Percentiles rank a stretch among this genome's conserved stretches.
Conservation (phyloP, 1,140 invertebrate species). For the Bactericera cockerelli region DNA sequence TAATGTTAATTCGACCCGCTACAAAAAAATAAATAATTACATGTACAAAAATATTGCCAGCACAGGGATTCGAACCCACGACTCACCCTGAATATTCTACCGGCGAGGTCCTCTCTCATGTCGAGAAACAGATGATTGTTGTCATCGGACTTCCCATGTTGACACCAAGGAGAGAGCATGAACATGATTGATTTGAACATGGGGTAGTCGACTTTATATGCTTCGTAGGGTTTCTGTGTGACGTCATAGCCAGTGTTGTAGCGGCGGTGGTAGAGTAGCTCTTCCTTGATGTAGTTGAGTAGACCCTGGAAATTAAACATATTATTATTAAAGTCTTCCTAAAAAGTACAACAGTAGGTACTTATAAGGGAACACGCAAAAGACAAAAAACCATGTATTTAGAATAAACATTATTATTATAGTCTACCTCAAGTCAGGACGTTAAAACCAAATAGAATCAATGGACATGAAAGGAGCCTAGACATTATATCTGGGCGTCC, state of each 20-base stretch:
- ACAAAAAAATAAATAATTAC: too few relatives aligned
- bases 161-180: constrained; percentile 67
- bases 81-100: constrained; percentile 5
- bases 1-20: too few relatives aligned
- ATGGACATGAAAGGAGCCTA: too few relatives aligned
- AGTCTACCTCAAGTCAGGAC: too few relatives aligned
- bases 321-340: too few relatives aligned
- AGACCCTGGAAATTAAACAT: constrained; percentile 49
- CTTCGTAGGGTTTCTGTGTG: constrained; percentile 58
- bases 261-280: constrained; percentile 46
- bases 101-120: constrained; percentile 2
- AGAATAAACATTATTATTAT: too few relatives aligned
- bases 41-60: too few relatives aligned
- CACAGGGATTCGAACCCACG: too few relatives aligned
- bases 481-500: too few relatives aligned
- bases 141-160: background rate
- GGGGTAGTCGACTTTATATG: constrained; percentile 77
- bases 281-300: constrained; percentile 51
- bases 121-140: background rate
- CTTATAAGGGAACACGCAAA: too few relatives aligned
- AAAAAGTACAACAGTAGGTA: too few relatives aligned
- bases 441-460: too few relatives aligned
- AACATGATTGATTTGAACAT: constrained; percentile 75
- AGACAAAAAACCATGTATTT: constrained; percentile 9
- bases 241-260: constrained; percentile 43